These are phyloP conservation scores for Tipula lateralis DNA, from an alignment of 2,888 invertebrate species.

Conservation along the genomic window DNA sequence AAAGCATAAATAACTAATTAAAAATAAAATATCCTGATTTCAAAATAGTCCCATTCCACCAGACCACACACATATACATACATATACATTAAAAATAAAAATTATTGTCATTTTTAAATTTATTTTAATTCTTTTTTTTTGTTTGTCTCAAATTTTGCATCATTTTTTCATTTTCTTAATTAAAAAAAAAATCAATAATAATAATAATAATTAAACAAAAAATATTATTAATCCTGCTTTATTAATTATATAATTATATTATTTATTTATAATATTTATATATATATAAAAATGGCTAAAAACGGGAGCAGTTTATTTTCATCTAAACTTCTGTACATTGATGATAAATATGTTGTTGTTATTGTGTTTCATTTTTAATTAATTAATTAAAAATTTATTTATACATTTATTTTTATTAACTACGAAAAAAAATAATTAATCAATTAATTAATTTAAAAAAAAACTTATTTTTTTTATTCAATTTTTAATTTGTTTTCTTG, in stretches of 20 bases:
- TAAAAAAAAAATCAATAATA: neutral
- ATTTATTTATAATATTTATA: neutral
- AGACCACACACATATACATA: neutral
- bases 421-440: neutral
- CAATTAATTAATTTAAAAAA: neutral
- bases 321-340: constrained; percentile 19
- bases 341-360: neutral
- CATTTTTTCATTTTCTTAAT: neutral
- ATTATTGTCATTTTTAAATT: constrained; percentile 11
- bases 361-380: no score
- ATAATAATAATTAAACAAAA: constrained; percentile 20
- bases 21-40: neutral
- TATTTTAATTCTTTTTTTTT: neutral
- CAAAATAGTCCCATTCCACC: neutral
- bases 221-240: neutral
- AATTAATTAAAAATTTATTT: constrained; percentile 9
- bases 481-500: neutral
- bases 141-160: neutral
- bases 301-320: constrained; percentile 24
- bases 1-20: neutral
- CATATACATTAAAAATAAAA: neutral
- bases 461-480: neutral
- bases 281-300: constrained; percentile 13
- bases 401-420: constrained; percentile 19
- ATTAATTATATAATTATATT: constrained; percentile 19